These are phyloP conservation scores for Acronicta aceris DNA, from an alignment of 2,888 invertebrate genomes.

Conservation along the genomic window DNA sequence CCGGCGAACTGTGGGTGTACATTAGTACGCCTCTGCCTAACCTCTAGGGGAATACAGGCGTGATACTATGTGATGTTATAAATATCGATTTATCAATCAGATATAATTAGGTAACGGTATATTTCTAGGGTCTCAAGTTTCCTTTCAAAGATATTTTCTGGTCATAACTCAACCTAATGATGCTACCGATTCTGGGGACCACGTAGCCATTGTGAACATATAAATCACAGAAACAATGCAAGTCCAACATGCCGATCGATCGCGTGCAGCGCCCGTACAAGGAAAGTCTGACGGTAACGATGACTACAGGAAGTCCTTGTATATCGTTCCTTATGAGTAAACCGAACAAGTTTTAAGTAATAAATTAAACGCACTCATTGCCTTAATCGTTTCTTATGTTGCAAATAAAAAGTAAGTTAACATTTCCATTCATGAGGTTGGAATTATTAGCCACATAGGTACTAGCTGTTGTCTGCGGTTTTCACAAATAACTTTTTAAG, in stretches of 20 bases:
- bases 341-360: constrained; percentile 57
- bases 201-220: constrained; percentile 43
- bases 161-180: constrained; percentile 36
- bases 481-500: too few species aligned
- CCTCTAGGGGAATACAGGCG: too few species aligned
- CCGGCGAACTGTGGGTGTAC: too few species aligned
- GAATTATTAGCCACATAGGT: constrained; percentile 8
- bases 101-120: constrained; percentile 18
- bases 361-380: constrained; percentile 54
- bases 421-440: constrained; percentile 29
- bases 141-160: constrained; percentile 23
- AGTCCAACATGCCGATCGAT: constrained; percentile 49
- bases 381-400: constrained; percentile 23
- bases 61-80: too few species aligned
- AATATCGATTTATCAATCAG: constrained; percentile 14
- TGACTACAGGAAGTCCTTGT: constrained; percentile 71
- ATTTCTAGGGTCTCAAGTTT: constrained; percentile 1
- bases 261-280: constrained; percentile 60
- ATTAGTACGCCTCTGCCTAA: too few species aligned
- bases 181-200: constrained; percentile 22
- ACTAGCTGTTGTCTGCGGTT: neutral
- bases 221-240: constrained; percentile 54
- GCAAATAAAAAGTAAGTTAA: constrained; percentile 3
- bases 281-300: constrained; percentile 61
- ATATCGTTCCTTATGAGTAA: constrained; percentile 61